Conservation (phyloP, 2,888 invertebrate genomes). For the Pycnomerus fuliginosus region DNA sequence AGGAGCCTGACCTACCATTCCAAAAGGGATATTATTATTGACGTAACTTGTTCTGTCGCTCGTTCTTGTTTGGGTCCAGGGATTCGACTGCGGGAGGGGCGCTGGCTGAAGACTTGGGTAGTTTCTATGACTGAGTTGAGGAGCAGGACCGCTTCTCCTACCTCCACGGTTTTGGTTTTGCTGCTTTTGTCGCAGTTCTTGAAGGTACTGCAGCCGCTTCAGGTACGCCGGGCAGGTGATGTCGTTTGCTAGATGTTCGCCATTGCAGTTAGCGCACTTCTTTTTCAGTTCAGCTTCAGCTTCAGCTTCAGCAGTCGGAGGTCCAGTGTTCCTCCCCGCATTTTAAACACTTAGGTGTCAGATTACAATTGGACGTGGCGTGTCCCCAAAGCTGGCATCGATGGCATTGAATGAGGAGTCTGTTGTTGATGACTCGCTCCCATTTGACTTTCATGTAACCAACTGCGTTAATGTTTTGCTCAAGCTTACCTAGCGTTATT, state of each 20-base stretch:
- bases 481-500: conserved; percentile 1
- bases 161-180: no score
- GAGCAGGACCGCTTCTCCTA: no score
- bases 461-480: conserved; percentile 5
- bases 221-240: conserved; percentile 2
- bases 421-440: conserved; percentile 31
- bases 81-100: no score
- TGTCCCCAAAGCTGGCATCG: conserved; percentile 6
- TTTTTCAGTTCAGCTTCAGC: neutral
- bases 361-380: conserved; percentile 1
- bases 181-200: conserved; percentile 1
- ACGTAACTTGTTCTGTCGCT: neutral
- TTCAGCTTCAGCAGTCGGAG: neutral
- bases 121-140: no score
- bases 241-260: neutral
- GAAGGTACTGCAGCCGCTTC: neutral
- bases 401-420: conserved; percentile 8
- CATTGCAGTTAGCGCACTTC: conserved; percentile 1
- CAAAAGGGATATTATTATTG: neutral
- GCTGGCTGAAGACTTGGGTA: no score
- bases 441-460: conserved; percentile 19
- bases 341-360: conserved; percentile 4
- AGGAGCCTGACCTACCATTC: no score
- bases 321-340: conserved; percentile 1
- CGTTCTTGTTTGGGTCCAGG: no score